Base-by-base conservation (phyloP, 2,888 invertebrate genomes). In the Eledona agricola region DNA sequence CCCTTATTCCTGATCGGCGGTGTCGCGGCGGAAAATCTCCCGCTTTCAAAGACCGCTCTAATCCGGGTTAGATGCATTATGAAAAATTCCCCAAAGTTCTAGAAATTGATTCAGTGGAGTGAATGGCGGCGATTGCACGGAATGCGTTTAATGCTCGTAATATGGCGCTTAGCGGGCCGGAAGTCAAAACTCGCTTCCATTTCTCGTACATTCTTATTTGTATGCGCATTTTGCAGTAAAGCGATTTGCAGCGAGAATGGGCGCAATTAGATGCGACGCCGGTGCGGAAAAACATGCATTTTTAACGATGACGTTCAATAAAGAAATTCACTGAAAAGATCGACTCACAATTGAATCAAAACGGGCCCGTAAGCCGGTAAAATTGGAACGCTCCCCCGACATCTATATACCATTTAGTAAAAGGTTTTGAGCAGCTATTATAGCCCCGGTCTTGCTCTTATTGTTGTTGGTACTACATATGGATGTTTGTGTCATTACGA, bases 281-380 rank as follows among this genome's bases (percentile, higher is more conserved):
- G n/a, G n/a, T n/a, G n/a, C n/a, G n/a, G n/a, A n/a, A n/a, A n/a
- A n/a, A n/a, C n/a, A n/a, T n/a, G 22, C 29, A 43, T 43, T 46
- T 46, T 47, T 29, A 47, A 47, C 47, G 47, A 47, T 22, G 47
- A 37, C 17, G 29, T 29, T 47, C 37, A 29, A 47, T 37, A 45
- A 45, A 45, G 45, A n/a, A n/a, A n/a, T 31, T 15, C 20, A 15
- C 17, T 37, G 37, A 37, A 51, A 51, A 51, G 51, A 51, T 51
- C 42, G 38, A 22, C 32, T 32, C 47, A 54, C 54, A 54, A 54
- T 54, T 51, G 51, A 47, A 47, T 59, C 47, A 51, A 54, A 59
- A 56, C 45, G 52, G 57, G 54, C n/a, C 53, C 51, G 43, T 57
- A 59, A 59, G 57, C 54, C 57, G 46, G 43, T 31, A 34, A 55